Evolutionary conservation across 2,888 invertebrate genomes (phyloP), one percentile per base, ranked within the genome.

Genomic region (Cerastoderma edule): DNA sequence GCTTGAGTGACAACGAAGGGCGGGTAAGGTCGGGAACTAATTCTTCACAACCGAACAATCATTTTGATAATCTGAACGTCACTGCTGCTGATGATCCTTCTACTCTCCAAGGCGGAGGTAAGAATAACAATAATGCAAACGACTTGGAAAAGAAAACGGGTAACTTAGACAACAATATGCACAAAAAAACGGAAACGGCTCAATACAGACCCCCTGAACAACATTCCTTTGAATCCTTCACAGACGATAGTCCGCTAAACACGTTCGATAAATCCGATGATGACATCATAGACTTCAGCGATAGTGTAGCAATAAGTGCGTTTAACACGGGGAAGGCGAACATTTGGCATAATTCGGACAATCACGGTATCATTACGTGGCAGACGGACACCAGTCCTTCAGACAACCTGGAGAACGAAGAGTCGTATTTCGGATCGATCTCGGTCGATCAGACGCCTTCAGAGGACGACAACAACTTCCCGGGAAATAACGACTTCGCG

Each of bases 381-480:
- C 85, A 87, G 68, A 87, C 86, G 39, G 89, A 89, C 76, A 87
- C 89, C 16, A 88, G 89, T 81, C 89, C 89, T 19, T 89, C 89
- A 6, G 89, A 89, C 69, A 88, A 88, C 75, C 78, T 89, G 24
- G 88, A 89, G 50, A 83, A 83, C 46, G 88, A 88, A 24, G 87
- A 85, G 35, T 83, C 83, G 60, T 83, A 77, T 48, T 75, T 83
- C 60, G 85, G 84, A 19, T 87, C 89, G 6, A 78, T 85, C 66
- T 87, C 88, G 22, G 79, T 82, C 30, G 87, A 86, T 54, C 79
- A 80, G 22, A 86, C 87, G 19, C 85, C 86, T 10, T 89, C 89
- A 22, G 87, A 88, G 57, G 82, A 82, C 28, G n/a, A n/a, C n/a
- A n/a, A n/a, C n/a, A 63, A 35, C 32, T 74, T 54, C 33, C 53